Base-by-base conservation (phyloP, 2,797 vertebrate species). In the Hippocampus kuda region DNA sequence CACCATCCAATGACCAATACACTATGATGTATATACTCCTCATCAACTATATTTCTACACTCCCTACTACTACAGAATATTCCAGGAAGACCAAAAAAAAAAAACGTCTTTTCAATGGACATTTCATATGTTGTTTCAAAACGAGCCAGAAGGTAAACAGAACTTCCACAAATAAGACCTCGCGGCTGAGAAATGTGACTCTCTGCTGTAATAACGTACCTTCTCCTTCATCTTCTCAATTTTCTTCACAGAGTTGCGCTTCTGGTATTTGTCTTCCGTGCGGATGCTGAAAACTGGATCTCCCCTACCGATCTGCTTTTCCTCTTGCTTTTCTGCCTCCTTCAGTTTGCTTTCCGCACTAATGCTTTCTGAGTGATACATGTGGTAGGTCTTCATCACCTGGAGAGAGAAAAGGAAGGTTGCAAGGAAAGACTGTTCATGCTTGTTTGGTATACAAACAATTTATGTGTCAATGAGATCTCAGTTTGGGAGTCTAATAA, bases 341-440 rank as follows among this genome's bases (percentile, higher is more conserved):
- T 98, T 99, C 86, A 99, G 91, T 85, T 99, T 99, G 87, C 94
- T 92, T 88, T 99, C 97, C 0, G 97, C 94, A 57, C 92, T 99
- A 86, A 98, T 94, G 86, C 95, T 99, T 83, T 99, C 97, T 0
- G 96, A 91, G 70, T 99, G 95, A 86, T 99, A 99, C 96, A 99
- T 98, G 82, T 99, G 97, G 87, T 99, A 99, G 7, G 97, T 99
- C 88, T 99, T 99, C 96, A 99, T 99, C 86, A 98, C 97, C 97
- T 99, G 85, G 8, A 68, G 41, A 54, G 42, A 70, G 30, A 71
- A 51, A 41, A 63, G 9, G 1, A 18, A 34, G 12, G 16, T 38
- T 42, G 20, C 18, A 22, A 48, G 48, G 18, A 68, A 57, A 57
- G 30, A 48, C 8, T 41, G 34, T 62, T 38, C 8, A 62, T 62